These are phyloP conservation scores for Margarornis squamiger DNA, from an alignment of 2,797 vertebrate species.

Conservation along the genomic window DNA sequence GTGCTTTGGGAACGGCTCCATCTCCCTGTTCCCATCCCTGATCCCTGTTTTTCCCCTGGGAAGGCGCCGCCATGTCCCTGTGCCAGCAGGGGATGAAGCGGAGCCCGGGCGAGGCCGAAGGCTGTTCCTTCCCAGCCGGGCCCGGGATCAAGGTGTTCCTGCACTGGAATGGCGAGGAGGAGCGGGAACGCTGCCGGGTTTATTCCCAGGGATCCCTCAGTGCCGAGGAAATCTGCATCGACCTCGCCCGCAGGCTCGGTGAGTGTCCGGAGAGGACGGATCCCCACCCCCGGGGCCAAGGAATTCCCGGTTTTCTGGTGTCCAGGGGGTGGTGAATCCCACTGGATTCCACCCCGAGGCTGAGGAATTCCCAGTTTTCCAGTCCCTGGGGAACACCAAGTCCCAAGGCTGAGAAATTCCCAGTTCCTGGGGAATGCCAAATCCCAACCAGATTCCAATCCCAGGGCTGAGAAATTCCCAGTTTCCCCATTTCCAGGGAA, in stretches of 20 bases:
- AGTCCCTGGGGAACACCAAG: too few species aligned
- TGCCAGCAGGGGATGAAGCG: constrained; percentile 53
- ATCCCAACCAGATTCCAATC: too few species aligned
- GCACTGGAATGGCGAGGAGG: constrained; percentile 79
- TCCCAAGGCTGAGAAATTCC: too few species aligned
- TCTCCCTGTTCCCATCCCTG: accelerated
- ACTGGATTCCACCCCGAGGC: too few species aligned
- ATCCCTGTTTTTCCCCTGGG: neutral
- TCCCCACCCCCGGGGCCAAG: neutral
- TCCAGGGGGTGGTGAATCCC: neutral
- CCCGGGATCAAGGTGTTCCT: constrained; percentile 80
- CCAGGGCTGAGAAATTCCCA: neutral
- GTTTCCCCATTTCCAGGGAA: too few species aligned
- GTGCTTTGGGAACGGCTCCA: neutral
- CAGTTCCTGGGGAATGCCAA: too few species aligned
- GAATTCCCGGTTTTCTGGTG: accelerated
- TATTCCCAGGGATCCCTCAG: constrained; percentile 74
- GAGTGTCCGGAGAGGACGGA: neutral
- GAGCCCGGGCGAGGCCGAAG: neutral
- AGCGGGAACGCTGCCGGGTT: constrained; percentile 75
- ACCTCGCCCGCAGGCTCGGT: constrained; percentile 83
- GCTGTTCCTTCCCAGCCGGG: constrained; percentile 44
- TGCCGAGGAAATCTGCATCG: constrained; percentile 86
- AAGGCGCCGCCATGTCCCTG: constrained; percentile 67
- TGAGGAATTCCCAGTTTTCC: too few species aligned